Evolutionary conservation across 37 sponge, comb jelly and placozoan genomes (phyloP).

Genomic region (Spongia lamella): DNA sequence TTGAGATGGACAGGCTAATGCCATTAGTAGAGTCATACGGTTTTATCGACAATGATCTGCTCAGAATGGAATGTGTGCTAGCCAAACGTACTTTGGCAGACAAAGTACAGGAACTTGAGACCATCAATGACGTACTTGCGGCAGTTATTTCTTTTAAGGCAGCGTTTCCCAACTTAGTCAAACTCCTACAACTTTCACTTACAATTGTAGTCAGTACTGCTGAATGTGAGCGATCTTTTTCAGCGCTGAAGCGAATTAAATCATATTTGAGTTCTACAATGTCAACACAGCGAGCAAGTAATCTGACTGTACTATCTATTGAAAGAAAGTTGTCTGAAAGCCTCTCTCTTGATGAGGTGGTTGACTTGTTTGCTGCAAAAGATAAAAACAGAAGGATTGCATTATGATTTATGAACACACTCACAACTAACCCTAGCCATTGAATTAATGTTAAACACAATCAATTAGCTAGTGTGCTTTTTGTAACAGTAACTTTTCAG

Average conservation of each 20-base stretch:
- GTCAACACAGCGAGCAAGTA: constrained; percentile 27
- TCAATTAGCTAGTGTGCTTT: no score
- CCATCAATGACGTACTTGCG: constrained; percentile 4
- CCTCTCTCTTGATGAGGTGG: constrained; percentile 25
- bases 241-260: constrained; percentile 51
- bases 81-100: constrained; percentile 39
- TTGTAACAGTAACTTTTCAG: no score
- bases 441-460: no score
- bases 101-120: constrained; percentile 17
- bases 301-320: constrained; percentile 34
- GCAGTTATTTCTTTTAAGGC: constrained; percentile 22
- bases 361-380: constrained; percentile 8
- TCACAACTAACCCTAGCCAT: no score
- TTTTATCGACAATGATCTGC: constrained; percentile 11
- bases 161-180: constrained; percentile 20
- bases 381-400: constrained; percentile 33
- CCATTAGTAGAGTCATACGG: constrained; percentile 43
- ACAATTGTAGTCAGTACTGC: constrained; percentile 63
- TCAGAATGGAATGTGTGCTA: constrained; percentile 28
- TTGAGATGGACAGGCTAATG: constrained; percentile 13
- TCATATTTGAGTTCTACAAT: constrained; percentile 33
- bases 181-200: constrained; percentile 22
- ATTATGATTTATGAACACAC: no score
- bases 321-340: no score
- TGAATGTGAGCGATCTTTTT: constrained; percentile 55